These are phyloP conservation scores for Carterocephalus palaemon DNA, from an alignment of 2,888 invertebrate species.

Conservation along the genomic window DNA sequence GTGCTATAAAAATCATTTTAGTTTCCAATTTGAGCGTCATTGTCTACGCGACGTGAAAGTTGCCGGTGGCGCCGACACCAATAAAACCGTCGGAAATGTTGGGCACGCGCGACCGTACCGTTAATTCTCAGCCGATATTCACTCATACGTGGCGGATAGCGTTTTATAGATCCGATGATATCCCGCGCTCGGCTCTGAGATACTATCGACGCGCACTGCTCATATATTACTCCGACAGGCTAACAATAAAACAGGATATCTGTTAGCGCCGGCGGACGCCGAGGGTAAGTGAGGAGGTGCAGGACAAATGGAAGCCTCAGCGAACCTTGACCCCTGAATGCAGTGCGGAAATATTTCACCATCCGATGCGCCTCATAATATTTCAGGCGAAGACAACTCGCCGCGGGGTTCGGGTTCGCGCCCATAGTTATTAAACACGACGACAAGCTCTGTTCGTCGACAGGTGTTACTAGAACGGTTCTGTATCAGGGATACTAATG, in stretches of 20 bases:
- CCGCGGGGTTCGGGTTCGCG: slow-evolving; percentile 31
- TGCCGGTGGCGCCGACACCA: slow-evolving; percentile 73
- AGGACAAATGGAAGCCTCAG: slow-evolving; percentile 60
- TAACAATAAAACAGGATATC: slow-evolving; percentile 66
- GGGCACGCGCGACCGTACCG: slow-evolving; percentile 52
- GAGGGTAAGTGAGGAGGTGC: slow-evolving; percentile 40
- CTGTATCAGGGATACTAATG: slow-evolving; percentile 53
- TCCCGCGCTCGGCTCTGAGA: slow-evolving; percentile 50
- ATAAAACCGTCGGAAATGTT: slow-evolving; percentile 62
- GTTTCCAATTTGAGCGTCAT: slow-evolving; percentile 72
- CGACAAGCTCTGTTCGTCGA: slow-evolving; percentile 44
- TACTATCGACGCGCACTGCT: slow-evolving; percentile 53
- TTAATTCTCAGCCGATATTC: slow-evolving; percentile 55
- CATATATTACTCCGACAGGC: slow-evolving; percentile 68
- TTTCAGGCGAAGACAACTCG: slow-evolving; percentile 38
- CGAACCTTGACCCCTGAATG: slow-evolving; percentile 52
- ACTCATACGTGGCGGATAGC: slow-evolving; percentile 50
- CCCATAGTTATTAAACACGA: slow-evolving; percentile 35
- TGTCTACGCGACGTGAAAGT: slow-evolving; percentile 75
- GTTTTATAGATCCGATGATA: slow-evolving; percentile 50
- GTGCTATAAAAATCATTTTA: slow-evolving; percentile 70
- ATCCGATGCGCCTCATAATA: slow-evolving; percentile 47
- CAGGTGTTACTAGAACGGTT: slow-evolving; percentile 51
- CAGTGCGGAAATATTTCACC: slow-evolving; percentile 45
- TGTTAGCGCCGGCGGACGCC: slow-evolving; percentile 52